A percentile compares a stretch with the other conserved stretches of the same genome.
phyloP scores from a whole-genome alignment of 2,113 vertebrate genomes.

The Emydocephalus ijimae region DNA sequence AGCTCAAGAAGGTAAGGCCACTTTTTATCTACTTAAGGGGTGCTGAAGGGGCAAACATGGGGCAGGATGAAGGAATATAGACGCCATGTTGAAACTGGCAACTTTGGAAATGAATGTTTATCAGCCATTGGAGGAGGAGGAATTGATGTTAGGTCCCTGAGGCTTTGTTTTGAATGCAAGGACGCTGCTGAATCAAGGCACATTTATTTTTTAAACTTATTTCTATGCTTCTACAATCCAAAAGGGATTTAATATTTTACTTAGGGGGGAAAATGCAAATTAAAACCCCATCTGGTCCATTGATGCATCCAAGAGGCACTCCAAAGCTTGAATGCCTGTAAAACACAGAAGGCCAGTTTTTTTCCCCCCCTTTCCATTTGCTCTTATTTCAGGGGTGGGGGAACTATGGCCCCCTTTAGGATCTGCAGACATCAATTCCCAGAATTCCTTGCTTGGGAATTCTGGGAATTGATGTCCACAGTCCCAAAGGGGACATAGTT shows the following conservation, averaged over 20 bases:
- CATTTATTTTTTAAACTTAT: not conserved
- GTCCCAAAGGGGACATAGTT: too few relatives aligned
- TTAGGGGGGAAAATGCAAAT: not conserved
- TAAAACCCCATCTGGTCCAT: not conserved
- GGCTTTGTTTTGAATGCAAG: not conserved
- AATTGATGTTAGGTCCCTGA: too few relatives aligned
- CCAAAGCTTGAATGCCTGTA: not conserved
- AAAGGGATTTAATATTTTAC: not conserved
- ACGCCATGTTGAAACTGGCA: not conserved
- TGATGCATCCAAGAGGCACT: not conserved
- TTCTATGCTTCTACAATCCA: not conserved
- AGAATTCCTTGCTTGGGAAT: too few relatives aligned
- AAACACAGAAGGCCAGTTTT: not conserved
- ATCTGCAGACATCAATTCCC: too few relatives aligned
- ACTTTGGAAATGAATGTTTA: not conserved
- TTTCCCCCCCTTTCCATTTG: not conserved
- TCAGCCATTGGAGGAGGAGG: not conserved
- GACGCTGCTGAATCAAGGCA: not conserved
- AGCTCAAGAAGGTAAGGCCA: slow-evolving; percentile 65
- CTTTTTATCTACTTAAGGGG: not conserved
- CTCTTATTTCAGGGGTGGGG: not conserved
- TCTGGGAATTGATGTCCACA: not conserved
- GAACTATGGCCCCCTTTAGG: too few relatives aligned
- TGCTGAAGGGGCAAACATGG: not conserved
- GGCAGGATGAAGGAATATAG: not conserved